Base-by-base conservation (phyloP, 2,888 invertebrate species). In the Isoperla grammatica region DNA sequence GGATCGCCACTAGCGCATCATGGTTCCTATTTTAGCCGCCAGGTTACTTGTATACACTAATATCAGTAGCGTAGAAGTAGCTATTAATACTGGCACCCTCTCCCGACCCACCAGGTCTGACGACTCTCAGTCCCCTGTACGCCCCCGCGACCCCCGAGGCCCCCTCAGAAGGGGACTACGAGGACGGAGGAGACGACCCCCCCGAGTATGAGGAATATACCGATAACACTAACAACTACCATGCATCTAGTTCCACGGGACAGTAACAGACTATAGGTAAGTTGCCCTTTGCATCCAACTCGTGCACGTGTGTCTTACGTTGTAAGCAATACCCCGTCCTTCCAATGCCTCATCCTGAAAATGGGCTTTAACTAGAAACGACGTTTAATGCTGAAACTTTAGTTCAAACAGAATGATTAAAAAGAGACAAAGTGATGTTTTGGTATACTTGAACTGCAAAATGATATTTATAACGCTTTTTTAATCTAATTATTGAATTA, bases 131-230 rank as follows among this genome's bases (percentile, higher is more conserved):
- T 19, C 61, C 63, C 56, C 72, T 69, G 74, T 79, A 63, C 77
- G 81, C 65, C 72, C 76, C 63, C 76, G 77, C 69, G 79, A 79
- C 70, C 79, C 79, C 68, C 80, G 63, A 63, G 39, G 50, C 60
- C 29, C 61, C 63, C 39, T 23, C 53, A 46, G 63, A 63, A 39
- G 58, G 45, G 20, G 63, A 63, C 67, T 81, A 82, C 63, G 81
- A 81, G 60, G 71, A 69, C 29, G 78, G 72, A 61, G 77, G 80
- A 66, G 82, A 82, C 61, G 83, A 84, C 68, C 81, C 83, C 67
- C 82, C 82, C 54, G 78, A 79, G 60, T 79, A 85, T 75, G 75
- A 82, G 48, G 81, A 81, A 61, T 53, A 53, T 39, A 35, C 53
- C n/a, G 53, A 53, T 15, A 37, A 53, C 39, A 68, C 61, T 62